Conservation (phyloP, 2,113 vertebrate genomes). For the Alosa alosa region DNA sequence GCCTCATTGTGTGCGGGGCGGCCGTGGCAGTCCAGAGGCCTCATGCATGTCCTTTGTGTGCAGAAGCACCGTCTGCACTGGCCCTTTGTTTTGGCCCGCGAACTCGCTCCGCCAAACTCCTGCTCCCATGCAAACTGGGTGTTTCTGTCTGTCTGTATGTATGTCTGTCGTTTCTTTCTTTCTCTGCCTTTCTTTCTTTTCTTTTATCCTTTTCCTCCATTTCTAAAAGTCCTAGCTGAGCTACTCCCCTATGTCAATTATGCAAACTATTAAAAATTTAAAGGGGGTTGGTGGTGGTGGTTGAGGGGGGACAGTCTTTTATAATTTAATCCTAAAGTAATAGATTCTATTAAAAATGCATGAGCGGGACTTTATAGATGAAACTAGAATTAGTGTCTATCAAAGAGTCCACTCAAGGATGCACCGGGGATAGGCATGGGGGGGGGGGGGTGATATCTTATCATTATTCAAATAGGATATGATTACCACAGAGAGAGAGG, state of each 20-base stretch:
- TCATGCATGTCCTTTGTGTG: conserved; percentile 38
- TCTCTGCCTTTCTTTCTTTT: background rate
- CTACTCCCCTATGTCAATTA: conserved; percentile 72
- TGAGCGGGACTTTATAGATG: conserved; percentile 78
- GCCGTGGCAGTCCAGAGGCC: conserved; percentile 15
- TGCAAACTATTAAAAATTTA: conserved; percentile 80
- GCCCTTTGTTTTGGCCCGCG: background rate
- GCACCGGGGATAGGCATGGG: conserved; percentile 60
- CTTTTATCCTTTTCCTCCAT: background rate
- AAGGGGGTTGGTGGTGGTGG: conserved; percentile 34
- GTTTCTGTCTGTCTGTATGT: conserved; percentile 62
- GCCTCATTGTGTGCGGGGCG: background rate
- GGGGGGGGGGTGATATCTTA: conserved; percentile 56
- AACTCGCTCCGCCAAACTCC: conserved; percentile 40
- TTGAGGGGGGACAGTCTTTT: conserved; percentile 71
- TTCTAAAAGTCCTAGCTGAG: background rate
- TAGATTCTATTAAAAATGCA: conserved; percentile 82
- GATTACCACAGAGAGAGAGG: conserved; percentile 64
- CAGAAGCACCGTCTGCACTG: conserved; percentile 16
- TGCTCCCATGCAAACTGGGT: conserved; percentile 63
- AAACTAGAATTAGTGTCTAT: conserved; percentile 78
- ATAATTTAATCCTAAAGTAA: conserved; percentile 84
- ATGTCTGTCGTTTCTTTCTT: background rate
- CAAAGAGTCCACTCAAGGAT: conserved; percentile 72
- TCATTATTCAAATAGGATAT: conserved; percentile 75